Evolutionary conservation across 2,113 vertebrate genomes (phyloP).

Genomic region (Saccopteryx bilineata): DNA sequence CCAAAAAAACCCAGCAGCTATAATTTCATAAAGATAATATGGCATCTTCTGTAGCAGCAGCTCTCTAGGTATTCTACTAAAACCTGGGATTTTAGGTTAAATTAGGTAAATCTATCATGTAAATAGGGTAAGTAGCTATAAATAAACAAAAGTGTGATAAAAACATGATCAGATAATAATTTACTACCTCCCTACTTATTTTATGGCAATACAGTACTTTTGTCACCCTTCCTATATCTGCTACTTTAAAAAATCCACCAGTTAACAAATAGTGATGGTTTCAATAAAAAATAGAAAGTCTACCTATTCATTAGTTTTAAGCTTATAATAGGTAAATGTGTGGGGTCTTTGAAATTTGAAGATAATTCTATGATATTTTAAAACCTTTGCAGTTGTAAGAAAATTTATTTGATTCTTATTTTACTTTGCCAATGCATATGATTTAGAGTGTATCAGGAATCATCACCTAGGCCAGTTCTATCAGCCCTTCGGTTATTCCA

Average conservation of each 20-base stretch:
- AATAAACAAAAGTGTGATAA: not conserved
- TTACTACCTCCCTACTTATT: not conserved
- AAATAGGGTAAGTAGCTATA: not conserved
- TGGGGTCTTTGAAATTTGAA: not conserved
- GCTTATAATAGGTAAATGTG: not conserved
- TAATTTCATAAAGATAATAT: not conserved
- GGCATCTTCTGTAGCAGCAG: not conserved
- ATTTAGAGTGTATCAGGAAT: slow-evolving; percentile 16
- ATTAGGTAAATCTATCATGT: not conserved
- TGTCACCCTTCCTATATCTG: not conserved
- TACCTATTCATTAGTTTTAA: not conserved
- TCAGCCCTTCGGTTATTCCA: slow-evolving; percentile 3
- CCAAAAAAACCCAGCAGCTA: not conserved
- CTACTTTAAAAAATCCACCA: not conserved
- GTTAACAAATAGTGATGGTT: not conserved
- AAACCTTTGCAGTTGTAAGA: slow-evolving; percentile 22
- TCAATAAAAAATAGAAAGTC: not conserved
- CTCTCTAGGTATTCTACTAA: not conserved
- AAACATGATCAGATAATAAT: not conserved
- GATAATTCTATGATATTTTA: slow-evolving; percentile 52
- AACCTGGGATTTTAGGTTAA: slow-evolving; percentile 3
- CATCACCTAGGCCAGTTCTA: not conserved
- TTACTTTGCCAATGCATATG: not conserved
- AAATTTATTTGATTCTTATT: not conserved
- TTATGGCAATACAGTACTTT: not conserved